These are phyloP conservation scores for Vombatus ursinus DNA, from an alignment of 2,113 vertebrate species.

Conservation along the genomic window DNA sequence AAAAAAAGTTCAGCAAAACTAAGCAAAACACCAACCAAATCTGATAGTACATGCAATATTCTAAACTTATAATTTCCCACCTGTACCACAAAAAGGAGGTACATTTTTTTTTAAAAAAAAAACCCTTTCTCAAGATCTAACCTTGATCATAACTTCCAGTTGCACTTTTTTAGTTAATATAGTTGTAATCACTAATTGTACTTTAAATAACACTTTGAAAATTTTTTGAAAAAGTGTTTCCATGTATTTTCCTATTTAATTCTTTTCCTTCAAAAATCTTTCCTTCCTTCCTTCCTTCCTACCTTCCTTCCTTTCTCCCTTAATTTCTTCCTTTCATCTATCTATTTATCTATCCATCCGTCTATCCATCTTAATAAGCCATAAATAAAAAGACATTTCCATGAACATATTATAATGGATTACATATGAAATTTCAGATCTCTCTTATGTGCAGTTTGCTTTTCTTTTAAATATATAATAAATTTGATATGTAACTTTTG, in stretches of 20 bases:
- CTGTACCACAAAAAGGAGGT: background rate
- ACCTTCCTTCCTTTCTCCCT: accelerated
- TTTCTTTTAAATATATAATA: no score
- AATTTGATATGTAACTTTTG: no score
- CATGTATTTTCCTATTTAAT: background rate
- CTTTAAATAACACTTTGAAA: background rate
- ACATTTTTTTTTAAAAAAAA: background rate
- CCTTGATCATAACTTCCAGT: background rate
- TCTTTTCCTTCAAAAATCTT: background rate
- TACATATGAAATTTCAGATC: no score
- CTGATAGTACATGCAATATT: background rate
- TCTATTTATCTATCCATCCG: no score
- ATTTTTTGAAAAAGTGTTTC: background rate
- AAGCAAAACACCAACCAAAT: background rate
- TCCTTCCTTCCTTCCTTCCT: background rate
- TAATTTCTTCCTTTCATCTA: no score
- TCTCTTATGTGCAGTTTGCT: no score
- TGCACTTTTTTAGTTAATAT: background rate
- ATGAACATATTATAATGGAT: no score
- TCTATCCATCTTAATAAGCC: no score
- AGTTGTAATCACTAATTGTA: background rate
- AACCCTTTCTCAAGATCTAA: background rate
- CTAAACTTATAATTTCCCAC: background rate
- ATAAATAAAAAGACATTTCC: no score
- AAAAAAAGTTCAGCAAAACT: background rate